Conservation (phyloP, 2,888 invertebrate genomes). For the Rhopalosiphum nymphaeae region DNA sequence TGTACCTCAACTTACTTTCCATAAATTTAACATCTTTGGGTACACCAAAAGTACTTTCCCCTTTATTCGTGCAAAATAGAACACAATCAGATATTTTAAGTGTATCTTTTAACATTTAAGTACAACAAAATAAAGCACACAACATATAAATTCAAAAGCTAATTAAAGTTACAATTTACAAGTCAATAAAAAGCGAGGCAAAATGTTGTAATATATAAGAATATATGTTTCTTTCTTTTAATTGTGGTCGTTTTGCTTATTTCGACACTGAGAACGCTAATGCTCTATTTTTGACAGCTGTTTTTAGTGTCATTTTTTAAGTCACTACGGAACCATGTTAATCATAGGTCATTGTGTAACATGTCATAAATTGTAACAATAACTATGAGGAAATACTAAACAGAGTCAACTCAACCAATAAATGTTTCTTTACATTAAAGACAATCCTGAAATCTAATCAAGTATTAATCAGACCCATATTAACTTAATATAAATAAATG, state of each 20-base stretch:
- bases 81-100: conserved; percentile 1
- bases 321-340: too few species aligned
- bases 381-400: too few species aligned
- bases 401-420: too few species aligned
- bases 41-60: conserved; percentile 19
- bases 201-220: neutral
- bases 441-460: too few species aligned
- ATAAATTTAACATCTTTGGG: conserved; percentile 12
- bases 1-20: neutral
- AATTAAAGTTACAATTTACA: neutral
- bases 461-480: too few species aligned
- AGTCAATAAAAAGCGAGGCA: neutral
- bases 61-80: neutral
- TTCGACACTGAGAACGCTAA: neutral
- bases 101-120: neutral
- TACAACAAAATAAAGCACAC: neutral
- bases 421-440: too few species aligned
- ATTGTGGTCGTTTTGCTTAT: neutral
- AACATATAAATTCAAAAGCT: neutral
- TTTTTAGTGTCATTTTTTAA: neutral
- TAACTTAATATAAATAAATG: too few species aligned
- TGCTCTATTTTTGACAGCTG: neutral
- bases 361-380: too few species aligned
- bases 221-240: neutral
- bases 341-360: too few species aligned